Base-by-base conservation (phyloP, 2,113 vertebrate genomes). In the Coturnix japonica region DNA sequence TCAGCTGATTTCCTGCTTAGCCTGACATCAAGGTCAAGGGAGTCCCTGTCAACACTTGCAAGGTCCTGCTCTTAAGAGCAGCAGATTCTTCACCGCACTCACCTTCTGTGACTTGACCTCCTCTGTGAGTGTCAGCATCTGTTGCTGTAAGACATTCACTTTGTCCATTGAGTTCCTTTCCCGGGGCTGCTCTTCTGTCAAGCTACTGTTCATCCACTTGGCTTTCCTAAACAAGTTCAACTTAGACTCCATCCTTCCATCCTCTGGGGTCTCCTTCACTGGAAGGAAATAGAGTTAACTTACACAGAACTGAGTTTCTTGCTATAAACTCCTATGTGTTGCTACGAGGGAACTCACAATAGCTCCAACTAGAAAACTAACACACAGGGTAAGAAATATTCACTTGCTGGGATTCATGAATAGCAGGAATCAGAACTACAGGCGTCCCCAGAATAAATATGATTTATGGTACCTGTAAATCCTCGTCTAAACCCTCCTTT, bases 51-150 rank as follows among this genome's bases (percentile, higher is more conserved):
- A 74, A 6, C 25, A 74, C 13, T 5, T 13, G 56, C 28, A 54
- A 31, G 16, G 18, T 11, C 13, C 17, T 56, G 37, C 43, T 35
- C 53, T 49, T 44, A 65, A 41, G 78, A 75, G 69, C 8, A 72
- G 23, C 5, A 70, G 10, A 59, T 8, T 70, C 15, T 69, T 75
- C 3, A 2, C 4, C 37, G 61, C 20, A 49, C 96, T 96, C 47
- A 99, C 99, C 98, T 99, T 99, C 95, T 99, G 99, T 77, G 98
- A 98, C 87, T 98, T 98, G 78, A 99, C 96, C 92, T 99, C 99
- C 71, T 98, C 97, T 11, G 96, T 96, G 81, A 99, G 97, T 0
- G 91, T 96, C 91, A 98, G 87, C 57, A 98, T 97, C 85, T 99
- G 98, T 59, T 98, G 98, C 81, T 98, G 97, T 31, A 99, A 96